Evolutionary conservation across 2,797 vertebrate species (phyloP), one percentile per base, ranked within the genome.

Genomic region (Ptychadena robeensis): DNA sequence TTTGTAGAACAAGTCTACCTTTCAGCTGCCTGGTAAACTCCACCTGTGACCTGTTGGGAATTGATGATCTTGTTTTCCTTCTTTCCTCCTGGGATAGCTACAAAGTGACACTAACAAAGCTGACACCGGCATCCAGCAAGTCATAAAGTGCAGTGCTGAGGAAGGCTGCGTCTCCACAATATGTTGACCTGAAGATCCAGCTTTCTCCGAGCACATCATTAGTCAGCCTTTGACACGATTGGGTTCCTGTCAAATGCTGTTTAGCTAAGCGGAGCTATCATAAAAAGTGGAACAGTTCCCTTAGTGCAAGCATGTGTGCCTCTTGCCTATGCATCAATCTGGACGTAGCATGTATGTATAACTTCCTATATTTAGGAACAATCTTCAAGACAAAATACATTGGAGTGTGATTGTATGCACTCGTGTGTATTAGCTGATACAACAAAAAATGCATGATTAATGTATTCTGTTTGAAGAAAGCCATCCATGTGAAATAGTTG

Each of bases 191-290:
- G 73, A 76, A 64, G 73, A 76, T 76, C 63, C 35, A 37, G 44
- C 71, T 30, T 35, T 44, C 38, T 31, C 79, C 34, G 27, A 64
- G n/a, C 79, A 64, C 69, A 72, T 64, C 79, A 40, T 65, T 32
- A 80, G 68, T 71, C 72, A 30, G 28, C 53, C 40, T 81, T 68
- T 74, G 71, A 81, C 71, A 27, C 40, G 37, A 73, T 81, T 81
- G 38, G 73, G 40, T 81, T 65, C 35, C 38, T 66, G 61, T 81
- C 31, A 81, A 66, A 73, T 73, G 70, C 71, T 73, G 80, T 74
- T 81, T 66, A 81, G 80, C 69, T 68, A 73, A 73, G 57, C 53
- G 38, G 34, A 70, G 53, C n/a, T 25, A 44, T 14, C 63, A 70
- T 79, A 63, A 64, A 70, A 80, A 63, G 48, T 64, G 68, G 59